phyloP scores from a whole-genome alignment of 2,888 invertebrate species.

The Epinotia brunnichana region DNA sequence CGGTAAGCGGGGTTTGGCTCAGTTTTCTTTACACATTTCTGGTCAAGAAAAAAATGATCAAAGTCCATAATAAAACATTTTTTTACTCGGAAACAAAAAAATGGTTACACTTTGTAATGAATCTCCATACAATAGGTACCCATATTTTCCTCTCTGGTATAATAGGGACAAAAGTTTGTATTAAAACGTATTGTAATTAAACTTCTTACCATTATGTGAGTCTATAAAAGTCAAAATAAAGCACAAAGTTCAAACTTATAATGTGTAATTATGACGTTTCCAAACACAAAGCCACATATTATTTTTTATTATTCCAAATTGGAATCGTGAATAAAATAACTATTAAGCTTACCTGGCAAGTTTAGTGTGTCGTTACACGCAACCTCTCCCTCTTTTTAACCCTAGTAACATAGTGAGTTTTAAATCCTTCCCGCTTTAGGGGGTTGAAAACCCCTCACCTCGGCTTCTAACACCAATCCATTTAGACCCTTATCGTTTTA shows the following conservation, averaged over 20 bases:
- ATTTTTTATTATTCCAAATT: not conserved
- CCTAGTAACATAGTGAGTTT: constrained; percentile 24
- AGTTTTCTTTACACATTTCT: no score
- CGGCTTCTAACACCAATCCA: constrained; percentile 47
- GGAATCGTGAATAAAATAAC: constrained; percentile 31
- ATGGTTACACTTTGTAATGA: no score
- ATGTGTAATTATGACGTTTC: not conserved
- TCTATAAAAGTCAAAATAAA: not conserved
- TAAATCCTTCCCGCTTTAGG: constrained; percentile 37
- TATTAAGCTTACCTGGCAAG: constrained; percentile 29
- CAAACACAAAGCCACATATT: no score
- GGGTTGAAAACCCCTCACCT: constrained; percentile 42
- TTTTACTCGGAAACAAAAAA: no score
- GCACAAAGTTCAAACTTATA: not conserved
- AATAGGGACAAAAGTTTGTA: no score
- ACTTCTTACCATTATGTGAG: not conserved
- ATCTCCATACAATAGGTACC: no score
- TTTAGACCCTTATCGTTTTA: constrained; percentile 50
- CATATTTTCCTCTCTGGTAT: no score
- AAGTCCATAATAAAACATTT: no score
- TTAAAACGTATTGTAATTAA: no score
- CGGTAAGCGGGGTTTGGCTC: no score
- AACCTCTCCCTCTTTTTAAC: constrained; percentile 23
- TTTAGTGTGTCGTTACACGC: constrained; percentile 32
- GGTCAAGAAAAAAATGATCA: no score